These are phyloP conservation scores for Thumatha senex DNA, from an alignment of 2,888 invertebrate genomes.

Conservation along the genomic window DNA sequence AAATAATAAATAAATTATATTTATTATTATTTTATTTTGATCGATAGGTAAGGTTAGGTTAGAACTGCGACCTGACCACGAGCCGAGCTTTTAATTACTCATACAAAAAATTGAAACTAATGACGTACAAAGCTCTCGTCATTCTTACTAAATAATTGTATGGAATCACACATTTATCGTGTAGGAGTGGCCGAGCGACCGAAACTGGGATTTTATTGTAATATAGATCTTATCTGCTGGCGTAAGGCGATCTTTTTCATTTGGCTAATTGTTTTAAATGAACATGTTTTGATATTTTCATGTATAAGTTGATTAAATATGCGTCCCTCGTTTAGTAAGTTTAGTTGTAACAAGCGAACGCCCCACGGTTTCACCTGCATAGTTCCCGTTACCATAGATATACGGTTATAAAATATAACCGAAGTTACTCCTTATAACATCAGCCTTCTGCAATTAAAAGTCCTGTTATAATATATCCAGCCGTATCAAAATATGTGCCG, in stretches of 20 bases:
- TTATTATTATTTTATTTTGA: too few species aligned
- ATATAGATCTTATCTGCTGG: conserved; percentile 52
- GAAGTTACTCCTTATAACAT: too few species aligned
- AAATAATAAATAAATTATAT: too few species aligned
- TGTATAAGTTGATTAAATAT: conserved; percentile 15
- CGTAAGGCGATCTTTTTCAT: conserved; percentile 56
- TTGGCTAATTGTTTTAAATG: conserved; percentile 69
- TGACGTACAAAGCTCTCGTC: conserved; percentile 46
- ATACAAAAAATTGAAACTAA: conserved; percentile 47
- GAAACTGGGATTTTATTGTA: conserved; percentile 39
- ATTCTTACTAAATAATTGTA: conserved; percentile 39
- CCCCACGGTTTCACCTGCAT: too few species aligned
- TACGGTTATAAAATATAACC: too few species aligned
- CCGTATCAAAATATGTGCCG: too few species aligned
- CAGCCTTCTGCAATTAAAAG: too few species aligned
- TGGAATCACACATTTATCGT: conserved; percentile 29
- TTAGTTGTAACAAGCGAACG: too few species aligned
- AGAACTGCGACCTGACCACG: too few species aligned
- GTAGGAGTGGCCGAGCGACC: conserved; percentile 27
- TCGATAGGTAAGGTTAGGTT: too few species aligned
- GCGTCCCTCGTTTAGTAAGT: background rate
- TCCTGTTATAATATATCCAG: too few species aligned
- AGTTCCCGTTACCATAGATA: too few species aligned
- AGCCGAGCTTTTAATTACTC: conserved; percentile 31
- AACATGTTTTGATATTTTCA: conserved; percentile 21